Evolutionary conservation across 2,113 vertebrate genomes (phyloP).

Genomic region (Lipophrys pholis): DNA sequence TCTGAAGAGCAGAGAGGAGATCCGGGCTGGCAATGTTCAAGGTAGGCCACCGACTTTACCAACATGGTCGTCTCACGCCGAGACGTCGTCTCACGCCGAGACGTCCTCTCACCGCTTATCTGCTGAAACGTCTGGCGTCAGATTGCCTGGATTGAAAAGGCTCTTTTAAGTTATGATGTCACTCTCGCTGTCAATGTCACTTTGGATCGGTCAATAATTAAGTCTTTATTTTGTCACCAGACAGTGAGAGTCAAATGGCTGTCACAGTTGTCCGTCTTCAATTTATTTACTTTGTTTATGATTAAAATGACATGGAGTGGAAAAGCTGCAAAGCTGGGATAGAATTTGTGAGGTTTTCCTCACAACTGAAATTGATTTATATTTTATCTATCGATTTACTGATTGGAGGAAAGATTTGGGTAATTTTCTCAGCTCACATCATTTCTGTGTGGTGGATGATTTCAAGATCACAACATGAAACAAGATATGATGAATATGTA

Average conservation of each 20-base stretch:
- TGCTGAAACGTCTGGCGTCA: not conserved
- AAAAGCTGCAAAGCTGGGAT: too few species aligned
- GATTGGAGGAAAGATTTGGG: too few species aligned
- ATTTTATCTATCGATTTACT: too few species aligned
- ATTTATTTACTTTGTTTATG: not conserved
- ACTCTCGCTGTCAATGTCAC: not conserved
- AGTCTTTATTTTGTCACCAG: not conserved
- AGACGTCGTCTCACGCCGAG: not conserved
- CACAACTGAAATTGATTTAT: too few species aligned
- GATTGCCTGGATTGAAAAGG: not conserved
- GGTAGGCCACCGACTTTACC: conserved; percentile 69
- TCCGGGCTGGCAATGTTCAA: conserved; percentile 87
- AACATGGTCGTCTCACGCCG: not conserved
- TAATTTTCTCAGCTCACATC: too few species aligned
- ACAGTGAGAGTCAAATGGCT: not conserved
- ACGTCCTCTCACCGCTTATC: not conserved
- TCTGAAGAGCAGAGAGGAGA: conserved; percentile 85
- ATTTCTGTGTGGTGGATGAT: too few species aligned
- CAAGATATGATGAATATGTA: too few species aligned
- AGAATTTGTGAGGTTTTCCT: too few species aligned
- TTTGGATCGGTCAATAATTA: not conserved
- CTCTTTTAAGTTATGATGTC: not conserved
- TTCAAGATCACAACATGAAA: too few species aligned
- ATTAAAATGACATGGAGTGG: too few species aligned
- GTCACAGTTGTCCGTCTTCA: not conserved